phyloP scores from a whole-genome alignment of 2,888 invertebrate species.

The Dioctria linearis region DNA sequence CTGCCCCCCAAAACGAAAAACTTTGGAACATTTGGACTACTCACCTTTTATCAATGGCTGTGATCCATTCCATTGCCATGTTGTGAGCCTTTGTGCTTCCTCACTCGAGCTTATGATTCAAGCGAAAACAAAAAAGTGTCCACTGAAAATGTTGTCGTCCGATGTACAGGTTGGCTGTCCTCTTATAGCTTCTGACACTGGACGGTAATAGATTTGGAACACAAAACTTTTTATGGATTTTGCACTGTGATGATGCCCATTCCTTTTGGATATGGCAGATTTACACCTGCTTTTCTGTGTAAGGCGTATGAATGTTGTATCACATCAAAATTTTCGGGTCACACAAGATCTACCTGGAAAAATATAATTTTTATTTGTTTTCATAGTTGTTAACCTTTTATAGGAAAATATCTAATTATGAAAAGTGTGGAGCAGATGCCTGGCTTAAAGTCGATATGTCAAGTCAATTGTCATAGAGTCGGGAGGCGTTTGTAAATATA shows the following conservation, averaged over 20 bases:
- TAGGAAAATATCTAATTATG: not conserved
- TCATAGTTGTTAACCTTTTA: constrained; percentile 6
- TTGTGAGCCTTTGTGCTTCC: constrained; percentile 34
- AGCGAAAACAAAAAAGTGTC: constrained; percentile 7
- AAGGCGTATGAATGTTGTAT: constrained; percentile 5
- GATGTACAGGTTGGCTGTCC: constrained; percentile 1
- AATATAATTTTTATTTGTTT: constrained; percentile 7
- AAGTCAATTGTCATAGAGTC: too few species aligned
- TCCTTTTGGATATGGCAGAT: not conserved
- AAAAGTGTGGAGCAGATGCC: not conserved
- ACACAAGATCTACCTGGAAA: constrained; percentile 18
- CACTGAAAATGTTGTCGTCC: not conserved
- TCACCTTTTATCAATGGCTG: constrained; percentile 74
- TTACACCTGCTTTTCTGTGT: not conserved
- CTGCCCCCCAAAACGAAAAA: not conserved
- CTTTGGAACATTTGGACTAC: constrained; percentile 55
- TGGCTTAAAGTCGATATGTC: constrained; percentile 19
- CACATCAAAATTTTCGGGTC: constrained; percentile 17
- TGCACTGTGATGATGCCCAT: not conserved
- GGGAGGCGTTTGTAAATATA: too few species aligned
- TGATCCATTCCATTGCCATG: constrained; percentile 75
- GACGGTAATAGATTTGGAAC: not conserved
- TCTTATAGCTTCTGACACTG: not conserved
- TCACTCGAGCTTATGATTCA: not conserved
- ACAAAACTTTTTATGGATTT: constrained; percentile 33